Evolutionary conservation across 2,113 vertebrate species (phyloP).

Genomic region (Microtus ochrogaster): DNA sequence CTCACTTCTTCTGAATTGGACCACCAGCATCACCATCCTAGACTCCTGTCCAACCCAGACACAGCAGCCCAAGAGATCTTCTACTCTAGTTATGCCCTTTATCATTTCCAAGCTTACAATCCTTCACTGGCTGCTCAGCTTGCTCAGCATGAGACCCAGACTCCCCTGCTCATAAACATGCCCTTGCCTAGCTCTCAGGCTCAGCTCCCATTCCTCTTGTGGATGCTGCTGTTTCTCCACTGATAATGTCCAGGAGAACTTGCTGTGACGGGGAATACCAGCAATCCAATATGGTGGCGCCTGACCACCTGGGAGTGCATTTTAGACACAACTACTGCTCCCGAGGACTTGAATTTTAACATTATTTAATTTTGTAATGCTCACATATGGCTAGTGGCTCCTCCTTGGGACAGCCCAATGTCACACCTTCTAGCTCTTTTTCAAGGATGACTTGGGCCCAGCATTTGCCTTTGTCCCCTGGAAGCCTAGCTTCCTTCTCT

Average conservation of each 20-base stretch:
- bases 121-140: not conserved
- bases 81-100: not conserved
- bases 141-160: not conserved
- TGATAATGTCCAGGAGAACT: not conserved
- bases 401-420: not conserved
- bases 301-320: not conserved
- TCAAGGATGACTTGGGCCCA: not conserved
- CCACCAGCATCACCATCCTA: too few species aligned
- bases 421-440: not conserved
- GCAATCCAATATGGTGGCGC: not conserved
- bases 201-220: not conserved
- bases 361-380: constrained; percentile 1
- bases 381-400: not conserved
- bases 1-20: not conserved
- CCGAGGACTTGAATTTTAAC: not conserved
- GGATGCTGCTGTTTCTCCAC: not conserved
- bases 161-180: not conserved
- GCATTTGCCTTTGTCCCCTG: not conserved
- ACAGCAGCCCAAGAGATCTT: not conserved
- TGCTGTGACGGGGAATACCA: not conserved
- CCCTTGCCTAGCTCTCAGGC: not conserved
- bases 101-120: not conserved
- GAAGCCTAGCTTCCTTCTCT: not conserved
- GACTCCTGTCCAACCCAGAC: not conserved
- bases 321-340: not conserved